Evolutionary conservation across 2,113 vertebrate genomes (phyloP).

Genomic region (Sturnus vulgaris): DNA sequence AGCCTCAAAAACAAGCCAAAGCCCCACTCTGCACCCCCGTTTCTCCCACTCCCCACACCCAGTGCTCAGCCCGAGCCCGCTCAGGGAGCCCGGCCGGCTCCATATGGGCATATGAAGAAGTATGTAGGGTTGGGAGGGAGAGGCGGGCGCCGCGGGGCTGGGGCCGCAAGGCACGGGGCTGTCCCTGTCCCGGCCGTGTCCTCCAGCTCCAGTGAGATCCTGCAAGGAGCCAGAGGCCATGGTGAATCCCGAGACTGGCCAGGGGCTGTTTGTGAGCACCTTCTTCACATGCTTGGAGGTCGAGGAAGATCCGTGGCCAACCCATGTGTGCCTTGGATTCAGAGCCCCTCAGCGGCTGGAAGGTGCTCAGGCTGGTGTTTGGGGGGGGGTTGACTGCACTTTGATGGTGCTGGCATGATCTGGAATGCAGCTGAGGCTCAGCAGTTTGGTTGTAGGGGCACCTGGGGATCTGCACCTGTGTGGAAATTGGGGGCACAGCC

Average conservation of each 20-base stretch:
- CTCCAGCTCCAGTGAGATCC: background rate
- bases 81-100: background rate
- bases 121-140: conserved; percentile 69
- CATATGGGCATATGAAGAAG: conserved; percentile 80
- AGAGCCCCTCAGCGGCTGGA: rapidly evolving
- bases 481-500: background rate
- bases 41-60: background rate
- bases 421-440: rapidly evolving
- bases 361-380: background rate
- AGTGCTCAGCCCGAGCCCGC: rapidly evolving
- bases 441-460: background rate
- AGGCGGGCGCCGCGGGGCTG: rapidly evolving
- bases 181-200: rapidly evolving
- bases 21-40: rapidly evolving
- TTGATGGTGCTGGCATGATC: rapidly evolving
- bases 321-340: rapidly evolving
- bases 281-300: rapidly evolving
- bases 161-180: background rate
- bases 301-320: rapidly evolving
- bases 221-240: background rate
- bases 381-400: background rate
- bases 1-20: rapidly evolving
- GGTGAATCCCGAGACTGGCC: rapidly evolving
- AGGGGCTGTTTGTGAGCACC: background rate
- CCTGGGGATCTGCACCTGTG: rapidly evolving